Conservation (phyloP, 2,113 vertebrate genomes). For the Penelope pileata region DNA sequence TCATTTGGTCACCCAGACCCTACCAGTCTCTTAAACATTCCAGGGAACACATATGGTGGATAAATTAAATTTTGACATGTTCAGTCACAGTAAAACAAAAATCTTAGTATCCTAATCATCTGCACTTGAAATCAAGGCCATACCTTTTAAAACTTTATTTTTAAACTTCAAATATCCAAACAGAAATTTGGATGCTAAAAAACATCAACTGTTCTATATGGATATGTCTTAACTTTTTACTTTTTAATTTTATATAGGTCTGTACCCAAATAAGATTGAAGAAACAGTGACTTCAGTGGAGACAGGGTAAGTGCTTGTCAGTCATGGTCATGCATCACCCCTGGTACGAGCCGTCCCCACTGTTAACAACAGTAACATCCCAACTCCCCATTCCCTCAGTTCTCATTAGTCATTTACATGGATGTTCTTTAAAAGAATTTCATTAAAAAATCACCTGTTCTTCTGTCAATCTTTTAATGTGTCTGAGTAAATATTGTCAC, state of each 20-base stretch:
- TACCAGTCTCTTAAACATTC: neutral
- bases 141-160: neutral
- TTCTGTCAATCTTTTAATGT: neutral
- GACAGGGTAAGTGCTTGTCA: neutral
- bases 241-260: neutral
- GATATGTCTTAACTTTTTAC: neutral
- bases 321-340: neutral
- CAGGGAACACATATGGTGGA: neutral
- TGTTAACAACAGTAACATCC: neutral
- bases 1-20: neutral
- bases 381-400: neutral
- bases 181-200: too few relatives aligned
- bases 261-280: neutral
- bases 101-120: neutral
- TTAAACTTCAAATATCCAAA: neutral
- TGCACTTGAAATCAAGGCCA: neutral
- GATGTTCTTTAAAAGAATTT: neutral
- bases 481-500: neutral
- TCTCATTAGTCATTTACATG: neutral
- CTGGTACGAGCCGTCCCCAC: neutral
- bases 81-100: neutral
- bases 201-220: neutral
- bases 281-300: neutral
- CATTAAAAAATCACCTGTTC: neutral
- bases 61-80: neutral